These are phyloP conservation scores for Macrosiphum euphorbiae DNA, from an alignment of 2,888 invertebrate species.

Conservation along the genomic window DNA sequence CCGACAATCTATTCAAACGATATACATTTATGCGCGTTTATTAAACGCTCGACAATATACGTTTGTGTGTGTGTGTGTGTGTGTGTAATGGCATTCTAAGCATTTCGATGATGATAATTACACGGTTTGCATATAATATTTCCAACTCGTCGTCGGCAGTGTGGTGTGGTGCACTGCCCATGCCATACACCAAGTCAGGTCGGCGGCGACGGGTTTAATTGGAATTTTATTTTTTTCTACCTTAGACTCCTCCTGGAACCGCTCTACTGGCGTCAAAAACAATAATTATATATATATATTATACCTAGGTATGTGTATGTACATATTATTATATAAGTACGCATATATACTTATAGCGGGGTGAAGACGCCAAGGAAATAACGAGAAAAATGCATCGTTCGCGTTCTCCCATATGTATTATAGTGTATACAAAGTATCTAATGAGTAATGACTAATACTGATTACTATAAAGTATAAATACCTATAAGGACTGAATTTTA, in stretches of 20 bases:
- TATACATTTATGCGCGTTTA: neutral
- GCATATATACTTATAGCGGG: neutral
- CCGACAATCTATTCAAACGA: neutral
- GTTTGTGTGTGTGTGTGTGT: neutral
- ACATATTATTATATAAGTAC: neutral
- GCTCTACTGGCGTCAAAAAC: constrained; percentile 56
- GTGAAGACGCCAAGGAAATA: constrained; percentile 31
- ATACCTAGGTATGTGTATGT: neutral
- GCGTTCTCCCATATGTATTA: neutral
- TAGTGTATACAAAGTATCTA: neutral
- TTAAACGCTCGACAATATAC: neutral
- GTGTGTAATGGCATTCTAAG: constrained; percentile 48
- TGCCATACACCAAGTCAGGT: neutral
- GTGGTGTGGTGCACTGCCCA: neutral
- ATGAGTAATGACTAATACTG: neutral
- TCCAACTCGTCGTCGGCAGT: constrained; percentile 18
- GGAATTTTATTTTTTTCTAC: constrained; percentile 53
- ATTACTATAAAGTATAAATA: neutral
- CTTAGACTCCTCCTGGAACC: constrained; percentile 38
- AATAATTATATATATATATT: constrained; percentile 29
- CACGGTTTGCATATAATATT: constrained; percentile 52
- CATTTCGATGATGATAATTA: constrained; percentile 59
- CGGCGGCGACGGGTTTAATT: constrained; percentile 50
- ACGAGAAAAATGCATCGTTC: constrained; percentile 27
- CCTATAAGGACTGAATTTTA: neutral